Percentiles rank a stretch among this genome's conserved stretches.
Conservation (phyloP, 1,140 invertebrate genomes). For the Polyergus mexicanus region DNA sequence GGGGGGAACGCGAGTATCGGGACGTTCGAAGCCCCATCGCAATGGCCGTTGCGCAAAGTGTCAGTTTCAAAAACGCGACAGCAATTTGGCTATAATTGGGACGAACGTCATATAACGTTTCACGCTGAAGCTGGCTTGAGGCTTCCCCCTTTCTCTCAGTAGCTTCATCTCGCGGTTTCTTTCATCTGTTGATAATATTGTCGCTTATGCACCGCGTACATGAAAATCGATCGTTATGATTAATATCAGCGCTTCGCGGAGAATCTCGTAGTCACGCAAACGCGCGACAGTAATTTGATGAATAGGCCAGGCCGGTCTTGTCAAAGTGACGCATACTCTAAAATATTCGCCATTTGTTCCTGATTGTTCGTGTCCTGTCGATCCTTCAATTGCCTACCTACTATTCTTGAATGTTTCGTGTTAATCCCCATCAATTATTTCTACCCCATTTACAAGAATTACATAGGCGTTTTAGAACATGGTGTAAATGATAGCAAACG, state of each 20-base stretch:
- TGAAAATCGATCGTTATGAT: background rate
- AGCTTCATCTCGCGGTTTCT: background rate
- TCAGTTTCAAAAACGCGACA: constrained; percentile 63
- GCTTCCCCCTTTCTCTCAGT: background rate
- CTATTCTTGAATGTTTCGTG: background rate
- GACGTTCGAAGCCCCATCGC: constrained; percentile 33
- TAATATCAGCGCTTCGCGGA: constrained; percentile 43
- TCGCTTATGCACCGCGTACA: background rate
- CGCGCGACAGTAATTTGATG: constrained; percentile 29
- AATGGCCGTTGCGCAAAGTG: constrained; percentile 43
- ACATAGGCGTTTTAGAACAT: background rate
- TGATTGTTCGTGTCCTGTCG: background rate
- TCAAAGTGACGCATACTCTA: background rate
- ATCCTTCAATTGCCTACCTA: background rate
- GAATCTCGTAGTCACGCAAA: constrained; percentile 60
- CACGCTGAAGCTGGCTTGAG: no score
- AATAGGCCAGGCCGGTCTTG: background rate
- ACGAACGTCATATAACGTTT: constrained; percentile 20
- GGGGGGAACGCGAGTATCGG: background rate
- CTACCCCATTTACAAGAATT: background rate
- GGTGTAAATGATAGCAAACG: background rate
- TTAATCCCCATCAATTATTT: background rate
- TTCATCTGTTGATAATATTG: constrained; percentile 19
- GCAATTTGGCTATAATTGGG: constrained; percentile 47
- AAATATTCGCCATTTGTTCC: background rate